Percentiles rank a stretch among this genome's conserved stretches.
Evolutionary conservation across 1,140 invertebrate species (phyloP).

Genomic region (Penaeus japonicus): DNA sequence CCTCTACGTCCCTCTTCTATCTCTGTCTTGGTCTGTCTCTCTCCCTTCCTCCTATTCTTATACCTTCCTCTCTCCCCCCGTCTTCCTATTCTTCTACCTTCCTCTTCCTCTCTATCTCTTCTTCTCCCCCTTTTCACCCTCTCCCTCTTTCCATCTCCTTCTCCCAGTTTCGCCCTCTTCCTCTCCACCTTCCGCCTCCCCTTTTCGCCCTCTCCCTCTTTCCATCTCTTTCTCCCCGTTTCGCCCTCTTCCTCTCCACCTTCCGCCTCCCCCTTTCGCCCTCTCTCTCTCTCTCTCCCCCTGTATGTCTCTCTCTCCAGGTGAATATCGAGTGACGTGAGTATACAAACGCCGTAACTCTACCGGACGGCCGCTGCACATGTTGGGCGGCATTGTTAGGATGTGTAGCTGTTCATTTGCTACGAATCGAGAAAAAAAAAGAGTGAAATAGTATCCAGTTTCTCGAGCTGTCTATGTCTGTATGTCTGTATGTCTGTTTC

Average conservation of each 20-base stretch:
- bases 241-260: background rate
- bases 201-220: background rate
- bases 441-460: too few relatives aligned
- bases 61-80: background rate
- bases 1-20: background rate
- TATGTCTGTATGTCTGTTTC: too few relatives aligned
- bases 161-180: background rate
- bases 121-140: background rate
- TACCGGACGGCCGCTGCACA: too few relatives aligned
- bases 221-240: background rate
- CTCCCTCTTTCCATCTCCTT: background rate
- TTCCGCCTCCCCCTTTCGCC: background rate
- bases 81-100: background rate
- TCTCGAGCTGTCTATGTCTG: too few relatives aligned
- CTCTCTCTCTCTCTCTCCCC: background rate
- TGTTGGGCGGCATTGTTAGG: too few relatives aligned
- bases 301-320: background rate
- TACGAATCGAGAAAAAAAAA: too few relatives aligned
- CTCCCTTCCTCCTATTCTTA: background rate
- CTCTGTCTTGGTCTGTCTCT: background rate
- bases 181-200: background rate
- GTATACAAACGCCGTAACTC: too few relatives aligned
- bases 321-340: too few relatives aligned
- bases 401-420: too few relatives aligned
- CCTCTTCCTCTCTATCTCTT: background rate